These are phyloP conservation scores for Berghia stephanieae DNA, from an alignment of 1,140 invertebrate species.

Conservation along the genomic window DNA sequence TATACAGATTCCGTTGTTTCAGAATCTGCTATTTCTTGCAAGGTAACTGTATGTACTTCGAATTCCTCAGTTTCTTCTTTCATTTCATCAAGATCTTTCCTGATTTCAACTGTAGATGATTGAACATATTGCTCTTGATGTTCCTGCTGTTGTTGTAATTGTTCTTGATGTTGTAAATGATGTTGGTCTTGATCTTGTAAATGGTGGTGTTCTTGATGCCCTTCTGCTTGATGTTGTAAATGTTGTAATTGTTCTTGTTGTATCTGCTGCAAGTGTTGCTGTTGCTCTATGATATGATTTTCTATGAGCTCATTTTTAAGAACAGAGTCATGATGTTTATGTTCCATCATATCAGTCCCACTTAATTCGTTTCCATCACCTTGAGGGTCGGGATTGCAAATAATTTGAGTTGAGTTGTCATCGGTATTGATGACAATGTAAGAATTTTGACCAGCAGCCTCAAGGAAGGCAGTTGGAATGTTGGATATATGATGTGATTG, in stretches of 20 bases:
- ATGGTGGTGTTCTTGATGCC: not conserved
- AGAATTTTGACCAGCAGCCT: no score
- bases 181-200: no score
- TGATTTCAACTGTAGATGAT: not conserved
- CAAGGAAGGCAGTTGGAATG: no score
- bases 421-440: no score
- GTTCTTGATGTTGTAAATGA: constrained; percentile 25
- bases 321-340: no score
- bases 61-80: constrained; percentile 19
- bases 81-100: no score
- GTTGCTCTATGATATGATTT: not conserved
- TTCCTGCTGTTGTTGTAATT: constrained; percentile 12
- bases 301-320: constrained; percentile 15
- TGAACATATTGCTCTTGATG: not conserved
- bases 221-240: not conserved
- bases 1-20: no score
- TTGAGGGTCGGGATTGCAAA: no score
- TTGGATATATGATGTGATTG: no score
- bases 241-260: not conserved
- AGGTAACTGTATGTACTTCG: not conserved
- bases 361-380: no score
- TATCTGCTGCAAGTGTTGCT: constrained; percentile 16
- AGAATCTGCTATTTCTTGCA: constrained; percentile 21
- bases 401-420: no score
- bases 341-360: no score